Conservation (phyloP, 2,888 invertebrate genomes). For the Callyntrura guangdongensis region DNA sequence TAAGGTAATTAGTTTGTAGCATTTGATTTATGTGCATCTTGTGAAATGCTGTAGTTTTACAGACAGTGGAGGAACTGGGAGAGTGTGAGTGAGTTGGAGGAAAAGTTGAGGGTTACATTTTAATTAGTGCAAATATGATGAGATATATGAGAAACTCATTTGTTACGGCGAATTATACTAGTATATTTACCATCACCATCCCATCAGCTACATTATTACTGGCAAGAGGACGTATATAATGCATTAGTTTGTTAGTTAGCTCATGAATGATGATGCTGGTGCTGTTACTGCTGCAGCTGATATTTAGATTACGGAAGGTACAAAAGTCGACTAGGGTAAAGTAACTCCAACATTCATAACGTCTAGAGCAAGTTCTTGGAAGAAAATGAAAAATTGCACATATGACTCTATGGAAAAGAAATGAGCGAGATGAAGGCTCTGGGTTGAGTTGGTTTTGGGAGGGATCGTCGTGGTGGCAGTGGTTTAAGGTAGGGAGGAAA, state of each 20-base stretch:
- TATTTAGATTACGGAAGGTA: constrained; percentile 48
- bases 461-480: constrained; percentile 15
- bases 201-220: neutral
- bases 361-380: constrained; percentile 11
- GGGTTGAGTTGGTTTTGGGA: constrained; percentile 27
- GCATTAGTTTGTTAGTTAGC: constrained; percentile 22
- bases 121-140: constrained; percentile 79
- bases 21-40: constrained; percentile 77
- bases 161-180: neutral
- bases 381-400: constrained; percentile 72
- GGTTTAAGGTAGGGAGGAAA: constrained; percentile 14
- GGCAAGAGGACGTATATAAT: constrained; percentile 12
- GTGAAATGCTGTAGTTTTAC: constrained; percentile 72
- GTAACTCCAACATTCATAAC: constrained; percentile 42
- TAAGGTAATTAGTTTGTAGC: constrained; percentile 77
- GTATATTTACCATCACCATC: too few relatives aligned
- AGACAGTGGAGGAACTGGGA: constrained; percentile 52
- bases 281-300: too few relatives aligned
- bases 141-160: constrained; percentile 53
- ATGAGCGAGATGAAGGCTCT: constrained; percentile 11
- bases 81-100: constrained; percentile 68
- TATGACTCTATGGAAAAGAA: constrained; percentile 24
- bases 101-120: constrained; percentile 80
- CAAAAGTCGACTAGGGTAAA: constrained; percentile 39
- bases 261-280: constrained; percentile 49